Conservation (phyloP, 2,113 vertebrate species). For the Silurus meridionalis region DNA sequence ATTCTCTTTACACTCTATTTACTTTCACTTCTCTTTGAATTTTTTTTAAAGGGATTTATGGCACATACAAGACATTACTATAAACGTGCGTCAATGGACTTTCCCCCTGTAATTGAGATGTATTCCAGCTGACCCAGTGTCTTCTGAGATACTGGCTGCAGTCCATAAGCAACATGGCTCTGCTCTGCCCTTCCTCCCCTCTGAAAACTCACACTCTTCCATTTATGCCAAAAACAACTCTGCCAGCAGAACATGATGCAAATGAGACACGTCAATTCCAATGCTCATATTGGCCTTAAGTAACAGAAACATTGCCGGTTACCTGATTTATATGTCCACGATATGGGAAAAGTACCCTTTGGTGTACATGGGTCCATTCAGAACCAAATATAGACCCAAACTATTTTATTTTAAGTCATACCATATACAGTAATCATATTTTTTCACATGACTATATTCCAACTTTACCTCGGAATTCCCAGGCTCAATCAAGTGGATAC, state of each 20-base stretch:
- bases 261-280: slow-evolving; percentile 1
- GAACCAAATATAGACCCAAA: background rate
- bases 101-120: slow-evolving; percentile 42
- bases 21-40: slow-evolving; percentile 18
- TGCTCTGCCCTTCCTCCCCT: background rate
- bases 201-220: background rate
- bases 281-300: background rate
- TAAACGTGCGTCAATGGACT: slow-evolving; percentile 31
- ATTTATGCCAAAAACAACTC: background rate
- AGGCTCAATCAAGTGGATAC: background rate
- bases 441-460: background rate
- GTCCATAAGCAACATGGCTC: slow-evolving; percentile 36
- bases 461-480: background rate
- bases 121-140: slow-evolving; percentile 30
- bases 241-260: slow-evolving; percentile 9
- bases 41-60: slow-evolving; percentile 9
- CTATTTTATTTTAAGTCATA: background rate
- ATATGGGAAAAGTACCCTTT: background rate
- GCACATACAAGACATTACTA: slow-evolving; percentile 14
- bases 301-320: background rate
- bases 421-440: background rate
- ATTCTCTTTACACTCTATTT: background rate
- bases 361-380: background rate
- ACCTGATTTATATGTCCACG: background rate
- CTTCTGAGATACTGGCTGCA: slow-evolving; percentile 19